Percentiles rank a stretch among this genome's conserved stretches.
These are phyloP conservation scores for Psix sp. DNA, from an alignment of 1,140 invertebrate species.

Conservation along the genomic window DNA sequence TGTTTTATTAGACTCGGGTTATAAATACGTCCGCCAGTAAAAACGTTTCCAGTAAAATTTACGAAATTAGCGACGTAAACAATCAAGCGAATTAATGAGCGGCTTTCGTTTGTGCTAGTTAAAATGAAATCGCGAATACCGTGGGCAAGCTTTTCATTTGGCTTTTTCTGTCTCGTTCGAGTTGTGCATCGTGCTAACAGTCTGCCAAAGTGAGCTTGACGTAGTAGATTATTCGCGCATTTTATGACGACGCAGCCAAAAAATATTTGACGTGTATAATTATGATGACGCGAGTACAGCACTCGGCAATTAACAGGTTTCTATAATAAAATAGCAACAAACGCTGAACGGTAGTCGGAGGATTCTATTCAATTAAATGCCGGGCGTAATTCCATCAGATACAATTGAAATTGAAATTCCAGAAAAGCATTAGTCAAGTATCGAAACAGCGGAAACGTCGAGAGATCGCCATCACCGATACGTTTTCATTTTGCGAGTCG, in stretches of 20 bases:
- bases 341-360: constrained; percentile 16
- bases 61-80: too few species aligned
- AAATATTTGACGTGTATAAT: constrained; percentile 8
- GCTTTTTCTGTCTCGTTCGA: too few species aligned
- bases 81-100: too few species aligned
- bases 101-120: too few species aligned
- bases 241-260: neutral
- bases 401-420: constrained; percentile 61
- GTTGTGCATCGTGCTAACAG: neutral
- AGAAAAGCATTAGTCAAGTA: constrained; percentile 61
- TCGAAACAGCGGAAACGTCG: constrained; percentile 53
- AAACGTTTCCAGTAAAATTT: too few species aligned
- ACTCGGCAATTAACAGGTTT: constrained; percentile 34
- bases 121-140: too few species aligned
- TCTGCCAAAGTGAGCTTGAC: neutral
- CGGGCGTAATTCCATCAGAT: constrained; percentile 53
- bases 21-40: too few species aligned
- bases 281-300: constrained; percentile 14
- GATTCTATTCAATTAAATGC: constrained; percentile 43
- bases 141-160: too few species aligned
- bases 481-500: constrained; percentile 56
- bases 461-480: constrained; percentile 56
- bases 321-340: constrained; percentile 36
- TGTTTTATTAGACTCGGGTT: too few species aligned
- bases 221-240: constrained; percentile 6